A percentile compares a stretch with the other conserved stretches of the same genome.
These are phyloP conservation scores for Petrolisthes cinctipes DNA, from an alignment of 2,888 invertebrate genomes.

Conservation along the genomic window DNA sequence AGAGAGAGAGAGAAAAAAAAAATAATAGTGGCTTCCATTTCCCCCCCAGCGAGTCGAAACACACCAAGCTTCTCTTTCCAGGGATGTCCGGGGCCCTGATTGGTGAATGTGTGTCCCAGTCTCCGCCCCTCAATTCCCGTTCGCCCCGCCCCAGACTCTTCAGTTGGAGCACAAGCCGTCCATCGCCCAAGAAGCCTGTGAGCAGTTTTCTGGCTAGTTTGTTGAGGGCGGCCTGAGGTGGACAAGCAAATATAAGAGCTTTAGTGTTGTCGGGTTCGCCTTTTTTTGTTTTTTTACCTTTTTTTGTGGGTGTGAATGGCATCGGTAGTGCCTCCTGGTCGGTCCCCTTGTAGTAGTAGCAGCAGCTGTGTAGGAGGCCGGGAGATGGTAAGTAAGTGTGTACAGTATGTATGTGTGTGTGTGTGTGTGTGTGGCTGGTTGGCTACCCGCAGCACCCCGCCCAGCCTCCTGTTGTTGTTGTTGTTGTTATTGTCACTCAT, in stretches of 20 bases:
- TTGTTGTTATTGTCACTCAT: no score
- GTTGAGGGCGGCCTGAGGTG: conserved; percentile 36
- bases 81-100: neutral
- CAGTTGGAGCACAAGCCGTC: conserved; percentile 21
- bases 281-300: conserved; percentile 36
- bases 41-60: conserved; percentile 14
- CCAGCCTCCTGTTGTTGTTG: no score
- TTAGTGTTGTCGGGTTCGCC: conserved; percentile 16
- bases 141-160: conserved; percentile 13
- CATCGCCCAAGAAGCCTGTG: conserved; percentile 39
- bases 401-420: neutral
- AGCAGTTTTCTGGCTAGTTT: conserved; percentile 52
- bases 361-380: conserved; percentile 26
- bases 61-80: conserved; percentile 3
- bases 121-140: conserved; percentile 19
- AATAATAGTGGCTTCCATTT: neutral
- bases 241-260: conserved; percentile 52
- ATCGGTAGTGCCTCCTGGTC: conserved; percentile 27
- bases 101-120: conserved; percentile 1
- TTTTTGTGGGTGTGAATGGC: conserved; percentile 46
- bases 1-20: conserved; percentile 7
- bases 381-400: conserved; percentile 41
- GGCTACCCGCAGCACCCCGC: no score
- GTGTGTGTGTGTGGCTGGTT: no score
- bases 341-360: neutral